Percentiles rank a stretch among this genome's conserved stretches.
Conservation (phyloP, 2,888 invertebrate species). For the Polydrusus cervinus region DNA sequence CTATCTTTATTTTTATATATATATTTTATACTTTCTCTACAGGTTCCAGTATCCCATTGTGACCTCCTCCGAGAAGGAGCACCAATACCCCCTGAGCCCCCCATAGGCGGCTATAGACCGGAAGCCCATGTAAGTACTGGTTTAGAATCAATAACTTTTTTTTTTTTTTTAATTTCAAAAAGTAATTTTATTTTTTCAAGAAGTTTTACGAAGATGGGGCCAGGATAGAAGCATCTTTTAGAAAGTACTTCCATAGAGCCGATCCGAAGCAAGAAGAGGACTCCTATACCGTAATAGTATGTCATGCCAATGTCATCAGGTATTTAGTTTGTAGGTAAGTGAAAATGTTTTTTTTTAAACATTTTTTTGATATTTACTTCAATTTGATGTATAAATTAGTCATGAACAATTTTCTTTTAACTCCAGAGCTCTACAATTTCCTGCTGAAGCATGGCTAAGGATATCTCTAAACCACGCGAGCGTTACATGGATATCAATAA, state of each 20-base stretch:
- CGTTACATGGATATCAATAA: slow-evolving; percentile 92
- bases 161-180: neutral
- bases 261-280: slow-evolving; percentile 85
- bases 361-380: no score
- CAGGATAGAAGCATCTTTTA: slow-evolving; percentile 95
- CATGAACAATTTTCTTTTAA: no score
- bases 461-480: slow-evolving; percentile 93
- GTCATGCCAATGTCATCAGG: slow-evolving; percentile 98
- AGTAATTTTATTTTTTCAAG: slow-evolving; percentile 71
- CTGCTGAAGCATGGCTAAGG: slow-evolving; percentile 97
- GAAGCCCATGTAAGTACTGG: slow-evolving; percentile 80
- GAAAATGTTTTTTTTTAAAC: neutral
- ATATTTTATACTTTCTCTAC: slow-evolving; percentile 65
- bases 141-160: slow-evolving; percentile 18
- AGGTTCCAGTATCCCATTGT: slow-evolving; percentile 77
- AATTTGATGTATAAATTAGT: no score
- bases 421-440: slow-evolving; percentile 94
- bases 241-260: slow-evolving; percentile 94
- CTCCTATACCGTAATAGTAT: slow-evolving; percentile 92
- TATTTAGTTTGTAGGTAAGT: slow-evolving; percentile 91
- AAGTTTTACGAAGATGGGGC: slow-evolving; percentile 96
- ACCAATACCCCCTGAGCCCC: slow-evolving; percentile 95
- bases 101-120: slow-evolving; percentile 87
- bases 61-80: slow-evolving; percentile 92
- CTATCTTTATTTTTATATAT: no score